These are phyloP conservation scores for Spisula solida DNA, from an alignment of 2,888 invertebrate genomes.

Conservation along the genomic window DNA sequence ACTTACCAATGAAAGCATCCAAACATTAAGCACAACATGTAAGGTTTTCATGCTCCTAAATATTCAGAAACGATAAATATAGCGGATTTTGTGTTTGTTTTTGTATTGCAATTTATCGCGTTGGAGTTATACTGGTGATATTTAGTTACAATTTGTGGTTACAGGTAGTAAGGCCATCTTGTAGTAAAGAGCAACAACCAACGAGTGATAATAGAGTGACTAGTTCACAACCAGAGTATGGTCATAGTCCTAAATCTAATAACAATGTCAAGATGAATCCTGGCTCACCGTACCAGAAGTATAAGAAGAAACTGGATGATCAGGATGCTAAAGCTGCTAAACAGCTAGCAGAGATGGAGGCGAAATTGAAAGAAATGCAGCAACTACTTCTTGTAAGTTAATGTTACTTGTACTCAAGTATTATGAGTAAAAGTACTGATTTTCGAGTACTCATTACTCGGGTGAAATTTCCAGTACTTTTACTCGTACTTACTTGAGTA, in stretches of 20 bases:
- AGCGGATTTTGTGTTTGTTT: too few species aligned
- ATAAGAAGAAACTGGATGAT: slow-evolving; percentile 71
- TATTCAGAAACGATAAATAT: too few species aligned
- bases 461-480: too few species aligned
- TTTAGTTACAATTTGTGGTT: not conserved
- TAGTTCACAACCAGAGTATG: slow-evolving; percentile 54
- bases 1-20: too few species aligned
- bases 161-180: slow-evolving; percentile 11
- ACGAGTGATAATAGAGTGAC: slow-evolving; percentile 46
- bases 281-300: slow-evolving; percentile 70
- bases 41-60: too few species aligned
- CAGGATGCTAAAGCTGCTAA: slow-evolving; percentile 69
- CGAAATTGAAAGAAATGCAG: slow-evolving; percentile 76
- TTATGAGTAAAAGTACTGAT: too few species aligned
- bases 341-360: slow-evolving; percentile 76
- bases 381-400: slow-evolving; percentile 62
- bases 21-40: too few species aligned
- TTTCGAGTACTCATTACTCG: too few species aligned
- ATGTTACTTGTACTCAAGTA: not conserved
- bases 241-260: not conserved
- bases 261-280: not conserved
- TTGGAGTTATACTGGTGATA: too few species aligned
- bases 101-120: too few species aligned
- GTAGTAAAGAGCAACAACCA: slow-evolving; percentile 27
- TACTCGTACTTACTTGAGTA: too few species aligned